These are phyloP conservation scores for Spisula solida DNA, from an alignment of 2,888 invertebrate genomes.

Conservation along the genomic window DNA sequence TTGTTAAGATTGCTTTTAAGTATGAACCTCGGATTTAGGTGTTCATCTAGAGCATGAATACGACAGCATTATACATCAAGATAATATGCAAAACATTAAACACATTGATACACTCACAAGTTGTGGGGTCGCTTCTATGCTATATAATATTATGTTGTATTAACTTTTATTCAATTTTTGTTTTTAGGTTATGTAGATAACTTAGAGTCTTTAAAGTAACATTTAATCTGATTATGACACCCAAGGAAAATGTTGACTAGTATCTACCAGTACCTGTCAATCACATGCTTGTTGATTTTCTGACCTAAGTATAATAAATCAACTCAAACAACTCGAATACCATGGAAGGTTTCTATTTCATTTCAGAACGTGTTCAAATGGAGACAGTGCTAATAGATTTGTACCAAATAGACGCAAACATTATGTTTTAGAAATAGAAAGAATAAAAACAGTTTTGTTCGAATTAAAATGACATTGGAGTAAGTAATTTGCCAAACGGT, in stretches of 20 bases:
- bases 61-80: conserved; percentile 14
- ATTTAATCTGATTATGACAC: conserved; percentile 38
- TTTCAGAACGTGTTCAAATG: conserved; percentile 46
- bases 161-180: conserved; percentile 14
- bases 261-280: conserved; percentile 56
- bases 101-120: neutral
- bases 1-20: neutral
- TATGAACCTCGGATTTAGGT: neutral
- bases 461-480: conserved; percentile 17
- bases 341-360: conserved; percentile 49
- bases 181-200: conserved; percentile 27
- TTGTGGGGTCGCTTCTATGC: conserved; percentile 34
- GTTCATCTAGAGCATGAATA: neutral
- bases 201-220: neutral
- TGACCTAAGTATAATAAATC: conserved; percentile 52
- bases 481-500: neutral
- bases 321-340: conserved; percentile 22
- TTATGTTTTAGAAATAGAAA: neutral
- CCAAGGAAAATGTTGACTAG: conserved; percentile 20
- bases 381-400: conserved; percentile 64
- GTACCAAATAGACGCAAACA: conserved; percentile 43
- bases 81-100: conserved; percentile 24
- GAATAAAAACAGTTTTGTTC: neutral
- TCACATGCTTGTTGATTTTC: conserved; percentile 39
- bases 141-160: conserved; percentile 4